A percentile compares a stretch with the other conserved stretches of the same genome.
Evolutionary conservation across 2,797 vertebrate genomes (phyloP).

Genomic region (Phoeniculus purpureus): DNA sequence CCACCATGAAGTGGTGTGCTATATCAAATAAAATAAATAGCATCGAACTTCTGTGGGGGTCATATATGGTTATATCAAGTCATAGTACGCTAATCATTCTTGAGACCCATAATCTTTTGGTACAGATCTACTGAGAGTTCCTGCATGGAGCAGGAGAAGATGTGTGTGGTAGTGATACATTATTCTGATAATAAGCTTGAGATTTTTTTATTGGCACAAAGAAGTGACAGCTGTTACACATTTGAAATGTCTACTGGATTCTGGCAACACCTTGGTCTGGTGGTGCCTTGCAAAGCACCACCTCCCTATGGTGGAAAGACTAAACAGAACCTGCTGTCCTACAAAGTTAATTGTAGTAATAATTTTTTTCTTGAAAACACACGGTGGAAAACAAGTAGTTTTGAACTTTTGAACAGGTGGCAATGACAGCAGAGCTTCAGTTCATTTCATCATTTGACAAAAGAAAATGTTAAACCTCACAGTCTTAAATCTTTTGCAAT

Average conservation of each 20-base stretch:
- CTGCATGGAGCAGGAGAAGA: not conserved
- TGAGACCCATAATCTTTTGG: not conserved
- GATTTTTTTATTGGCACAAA: not conserved
- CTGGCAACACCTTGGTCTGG: not conserved
- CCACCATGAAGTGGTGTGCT: not conserved
- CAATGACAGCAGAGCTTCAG: not conserved
- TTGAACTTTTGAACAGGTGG: not conserved
- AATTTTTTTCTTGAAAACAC: not conserved
- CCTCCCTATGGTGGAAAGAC: not conserved
- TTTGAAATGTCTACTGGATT: not conserved
- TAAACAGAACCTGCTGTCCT: not conserved
- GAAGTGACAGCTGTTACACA: not conserved
- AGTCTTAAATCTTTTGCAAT: not conserved
- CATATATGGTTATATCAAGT: rapidly evolving
- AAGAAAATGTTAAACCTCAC: not conserved
- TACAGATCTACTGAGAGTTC: not conserved
- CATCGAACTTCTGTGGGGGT: not conserved
- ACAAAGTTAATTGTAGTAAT: not conserved
- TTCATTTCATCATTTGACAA: not conserved
- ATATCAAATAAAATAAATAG: not conserved
- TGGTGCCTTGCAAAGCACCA: not conserved
- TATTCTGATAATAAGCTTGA: not conserved
- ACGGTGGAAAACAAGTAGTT: not conserved
- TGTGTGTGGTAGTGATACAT: not conserved
- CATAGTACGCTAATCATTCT: not conserved